Percentiles rank a stretch among this genome's conserved stretches.
Conservation (phyloP, 2,888 invertebrate genomes). For the Erebia epiphron region DNA sequence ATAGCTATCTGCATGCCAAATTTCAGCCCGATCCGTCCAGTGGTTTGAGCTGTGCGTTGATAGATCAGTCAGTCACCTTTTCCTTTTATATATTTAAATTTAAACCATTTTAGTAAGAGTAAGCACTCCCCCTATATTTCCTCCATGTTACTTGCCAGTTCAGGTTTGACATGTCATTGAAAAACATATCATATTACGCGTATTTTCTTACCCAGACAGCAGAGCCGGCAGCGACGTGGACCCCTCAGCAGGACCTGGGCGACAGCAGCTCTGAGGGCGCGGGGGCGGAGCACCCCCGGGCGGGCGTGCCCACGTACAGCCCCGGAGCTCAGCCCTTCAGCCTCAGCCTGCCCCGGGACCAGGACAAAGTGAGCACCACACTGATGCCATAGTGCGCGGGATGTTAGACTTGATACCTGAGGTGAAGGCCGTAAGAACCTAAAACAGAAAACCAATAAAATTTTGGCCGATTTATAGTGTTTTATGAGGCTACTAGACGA, state of each 20-base stretch:
- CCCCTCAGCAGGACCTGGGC: conserved; percentile 93
- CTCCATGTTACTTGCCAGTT: too few species aligned
- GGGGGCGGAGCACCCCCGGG: conserved; percentile 45
- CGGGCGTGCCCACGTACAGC: conserved; percentile 63
- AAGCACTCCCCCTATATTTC: too few species aligned
- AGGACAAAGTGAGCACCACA: conserved; percentile 64
- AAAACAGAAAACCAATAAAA: background rate
- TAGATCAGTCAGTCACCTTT: too few species aligned
- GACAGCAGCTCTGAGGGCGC: conserved; percentile 83
- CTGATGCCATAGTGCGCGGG: conserved; percentile 49
- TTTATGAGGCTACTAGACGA: too few species aligned
- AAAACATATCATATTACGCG: background rate
- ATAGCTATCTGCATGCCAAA: too few species aligned
- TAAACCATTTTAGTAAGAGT: too few species aligned
- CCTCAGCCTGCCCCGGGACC: conserved; percentile 88
- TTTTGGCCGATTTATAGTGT: too few species aligned
- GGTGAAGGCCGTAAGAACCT: conserved; percentile 17
- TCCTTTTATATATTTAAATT: too few species aligned
- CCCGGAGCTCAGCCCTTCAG: conserved; percentile 87
- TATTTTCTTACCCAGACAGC: conserved; percentile 3
- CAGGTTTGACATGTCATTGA: too few species aligned
- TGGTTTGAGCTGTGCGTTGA: too few species aligned
- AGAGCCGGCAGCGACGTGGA: conserved; percentile 83
- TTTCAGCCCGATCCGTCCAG: too few species aligned
- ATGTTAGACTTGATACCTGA: conserved; percentile 55